A percentile compares a stretch with the other conserved stretches of the same genome.
Evolutionary conservation across 2,888 invertebrate genomes (phyloP).

Genomic region (Tetranychus piercei): DNA sequence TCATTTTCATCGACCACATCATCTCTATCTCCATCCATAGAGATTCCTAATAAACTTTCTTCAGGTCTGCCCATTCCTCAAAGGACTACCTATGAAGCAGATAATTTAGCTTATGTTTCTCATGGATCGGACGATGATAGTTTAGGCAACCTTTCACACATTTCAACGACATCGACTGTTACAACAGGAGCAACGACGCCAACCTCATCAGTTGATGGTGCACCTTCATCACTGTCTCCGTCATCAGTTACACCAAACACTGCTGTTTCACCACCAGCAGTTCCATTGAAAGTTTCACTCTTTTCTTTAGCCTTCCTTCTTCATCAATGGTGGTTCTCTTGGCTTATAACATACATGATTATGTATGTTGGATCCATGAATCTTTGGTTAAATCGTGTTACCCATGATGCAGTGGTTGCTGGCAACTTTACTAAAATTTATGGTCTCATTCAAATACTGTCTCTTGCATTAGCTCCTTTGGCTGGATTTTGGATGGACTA

Average conservation of each 20-base stretch:
- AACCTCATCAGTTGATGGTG: not conserved
- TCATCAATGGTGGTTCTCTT: conserved; percentile 27
- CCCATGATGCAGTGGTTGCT: conserved; percentile 17
- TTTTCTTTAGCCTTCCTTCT: conserved; percentile 23
- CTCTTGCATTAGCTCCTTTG: conserved; percentile 24
- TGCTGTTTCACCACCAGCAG: not conserved
- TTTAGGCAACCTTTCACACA: not conserved
- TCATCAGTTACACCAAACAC: not conserved
- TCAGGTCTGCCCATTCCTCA: not conserved
- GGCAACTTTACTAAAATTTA: conserved; percentile 22
- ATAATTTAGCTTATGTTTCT: not conserved
- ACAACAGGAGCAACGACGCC: not conserved
- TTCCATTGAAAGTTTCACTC: conserved; percentile 23
- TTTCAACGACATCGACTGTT: not conserved
- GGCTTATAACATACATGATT: conserved; percentile 27
- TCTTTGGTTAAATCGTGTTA: conserved; percentile 24
- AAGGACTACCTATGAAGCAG: not conserved
- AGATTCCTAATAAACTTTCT: not conserved
- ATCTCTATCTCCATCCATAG: not conserved
- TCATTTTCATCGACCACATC: not conserved
- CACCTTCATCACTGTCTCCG: not conserved
- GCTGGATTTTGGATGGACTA: conserved; percentile 26
- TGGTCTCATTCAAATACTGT: conserved; percentile 24
- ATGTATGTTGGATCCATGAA: conserved; percentile 27
- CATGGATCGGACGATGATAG: not conserved